Evolutionary conservation across 1,140 invertebrate genomes (phyloP).

Genomic region (Polyergus mexicanus): DNA sequence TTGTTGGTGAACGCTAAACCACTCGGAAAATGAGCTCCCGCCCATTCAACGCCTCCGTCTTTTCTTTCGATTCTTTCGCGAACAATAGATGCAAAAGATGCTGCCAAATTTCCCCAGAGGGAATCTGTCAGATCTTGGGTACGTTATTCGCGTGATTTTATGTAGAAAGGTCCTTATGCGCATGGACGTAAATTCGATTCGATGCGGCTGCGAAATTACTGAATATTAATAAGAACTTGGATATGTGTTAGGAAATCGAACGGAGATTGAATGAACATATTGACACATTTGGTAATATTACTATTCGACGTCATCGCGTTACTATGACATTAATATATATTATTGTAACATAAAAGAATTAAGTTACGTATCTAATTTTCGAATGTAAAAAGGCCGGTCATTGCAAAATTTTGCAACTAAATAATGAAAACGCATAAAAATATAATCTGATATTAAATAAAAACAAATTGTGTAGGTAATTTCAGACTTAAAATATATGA

Average conservation of each 20-base stretch:
- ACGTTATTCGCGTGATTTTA: constrained; percentile 32
- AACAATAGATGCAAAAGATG: constrained; percentile 33
- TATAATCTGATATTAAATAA: background rate
- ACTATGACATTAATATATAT: background rate
- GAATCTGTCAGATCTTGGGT: background rate
- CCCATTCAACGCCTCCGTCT: constrained; percentile 51
- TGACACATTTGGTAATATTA: background rate
- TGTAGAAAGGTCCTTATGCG: background rate
- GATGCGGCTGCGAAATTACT: constrained; percentile 23
- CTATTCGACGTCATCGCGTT: constrained; percentile 6
- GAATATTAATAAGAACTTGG: constrained; percentile 31
- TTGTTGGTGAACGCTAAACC: constrained; percentile 35
- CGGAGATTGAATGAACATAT: background rate
- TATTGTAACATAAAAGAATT: background rate
- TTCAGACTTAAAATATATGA: background rate
- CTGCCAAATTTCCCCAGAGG: constrained; percentile 44
- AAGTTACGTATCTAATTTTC: constrained; percentile 13
- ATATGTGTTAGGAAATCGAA: background rate
- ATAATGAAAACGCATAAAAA: constrained; percentile 1
- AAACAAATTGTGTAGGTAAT: background rate
- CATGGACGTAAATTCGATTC: constrained; percentile 14
- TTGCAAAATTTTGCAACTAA: background rate
- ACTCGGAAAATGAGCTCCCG: constrained; percentile 49
- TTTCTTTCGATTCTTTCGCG: constrained; percentile 48
- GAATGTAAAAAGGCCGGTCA: background rate